Evolutionary conservation across 2,888 invertebrate species (phyloP), one percentile per base, ranked within the genome.

Genomic region (Linhomoeus sp.): DNA sequence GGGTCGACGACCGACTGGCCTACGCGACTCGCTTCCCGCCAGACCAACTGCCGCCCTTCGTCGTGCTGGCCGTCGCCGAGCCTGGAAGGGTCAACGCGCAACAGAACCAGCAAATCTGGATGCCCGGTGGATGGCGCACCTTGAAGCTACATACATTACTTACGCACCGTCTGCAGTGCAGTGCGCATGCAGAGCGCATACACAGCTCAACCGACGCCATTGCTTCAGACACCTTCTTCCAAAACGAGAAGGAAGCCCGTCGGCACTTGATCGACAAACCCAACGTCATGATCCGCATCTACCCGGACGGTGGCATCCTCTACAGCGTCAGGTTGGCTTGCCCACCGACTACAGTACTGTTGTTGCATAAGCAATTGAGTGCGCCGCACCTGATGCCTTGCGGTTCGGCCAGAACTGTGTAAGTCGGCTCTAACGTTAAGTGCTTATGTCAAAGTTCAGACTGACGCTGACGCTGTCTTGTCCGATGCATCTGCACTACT

Each of bases 261-360:
- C 33, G 49, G 17, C 50, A 51, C 29, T 22, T 46, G 26, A 52
- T 52, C 37, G 50, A 51, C 40, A 58, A 58, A 50, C 58, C 62
- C 7, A 64, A 90, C 69, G 85, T 88, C 56, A 85, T 90, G 75
- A 84, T 90, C 66, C 75, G 90, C 56, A 87, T 90, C 67, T 86
- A 86, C 70, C 85, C 86, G 51, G 78, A 86, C 62, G 88, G 90
- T 55, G 81, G 82, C 55, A 87, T 90, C 58, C 76, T 88, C 53
- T 90, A 87, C 75, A 87, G 87, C 72, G 87, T 88, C 68, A 75
- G 79, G 79, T 79, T 19, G 5, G 41, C 15, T 22, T 9, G 33
- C 12, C 15, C 12, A 9, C 33, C n/a, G n/a, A n/a, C n/a, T n/a
- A n/a, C n/a, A n/a, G n/a, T n/a, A n/a, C n/a, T n/a, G n/a, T n/a